Evolutionary conservation across 2,888 invertebrate species (phyloP).

Genomic region (Drosophila kambysellisi): DNA sequence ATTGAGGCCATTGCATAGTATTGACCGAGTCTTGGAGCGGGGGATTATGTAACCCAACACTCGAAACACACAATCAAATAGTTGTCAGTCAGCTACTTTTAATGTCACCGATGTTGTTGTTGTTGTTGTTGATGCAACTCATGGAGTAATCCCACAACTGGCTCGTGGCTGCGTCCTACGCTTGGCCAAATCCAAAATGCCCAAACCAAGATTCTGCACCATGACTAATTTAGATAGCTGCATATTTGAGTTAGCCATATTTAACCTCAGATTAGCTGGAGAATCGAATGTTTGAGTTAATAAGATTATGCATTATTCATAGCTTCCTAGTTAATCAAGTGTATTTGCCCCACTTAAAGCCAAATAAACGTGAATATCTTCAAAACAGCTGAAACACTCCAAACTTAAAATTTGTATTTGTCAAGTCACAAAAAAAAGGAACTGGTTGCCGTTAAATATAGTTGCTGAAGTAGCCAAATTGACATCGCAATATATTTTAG

Average conservation of each 20-base stretch:
- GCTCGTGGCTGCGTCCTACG: slow-evolving; percentile 43
- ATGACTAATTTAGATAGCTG: slow-evolving; percentile 23
- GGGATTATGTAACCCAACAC: slow-evolving; percentile 60
- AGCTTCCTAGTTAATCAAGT: background rate
- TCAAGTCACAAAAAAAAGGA: background rate
- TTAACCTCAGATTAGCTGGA: slow-evolving; percentile 15
- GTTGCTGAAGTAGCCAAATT: background rate
- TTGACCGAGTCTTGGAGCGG: slow-evolving; percentile 62
- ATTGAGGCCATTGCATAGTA: slow-evolving; percentile 76
- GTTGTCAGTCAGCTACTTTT: slow-evolving; percentile 52
- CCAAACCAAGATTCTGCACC: slow-evolving; percentile 35
- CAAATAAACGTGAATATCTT: background rate
- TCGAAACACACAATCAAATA: slow-evolving; percentile 54
- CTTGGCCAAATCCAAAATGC: slow-evolving; percentile 4
- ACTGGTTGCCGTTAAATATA: background rate
- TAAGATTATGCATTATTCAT: slow-evolving; percentile 58
- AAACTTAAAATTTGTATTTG: background rate
- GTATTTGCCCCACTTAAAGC: slow-evolving; percentile 5
- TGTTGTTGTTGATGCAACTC: slow-evolving; percentile 33
- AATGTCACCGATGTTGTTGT: slow-evolving; percentile 49
- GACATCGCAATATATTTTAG: background rate
- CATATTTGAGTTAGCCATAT: slow-evolving; percentile 4
- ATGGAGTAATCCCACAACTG: slow-evolving; percentile 48
- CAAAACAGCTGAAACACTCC: background rate
- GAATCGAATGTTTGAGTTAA: slow-evolving; percentile 10